These are phyloP conservation scores for Turritopsis dohrnii DNA, from an alignment of 30 jellyfish, hydroid and myxozoan genomes.

Conservation along the genomic window DNA sequence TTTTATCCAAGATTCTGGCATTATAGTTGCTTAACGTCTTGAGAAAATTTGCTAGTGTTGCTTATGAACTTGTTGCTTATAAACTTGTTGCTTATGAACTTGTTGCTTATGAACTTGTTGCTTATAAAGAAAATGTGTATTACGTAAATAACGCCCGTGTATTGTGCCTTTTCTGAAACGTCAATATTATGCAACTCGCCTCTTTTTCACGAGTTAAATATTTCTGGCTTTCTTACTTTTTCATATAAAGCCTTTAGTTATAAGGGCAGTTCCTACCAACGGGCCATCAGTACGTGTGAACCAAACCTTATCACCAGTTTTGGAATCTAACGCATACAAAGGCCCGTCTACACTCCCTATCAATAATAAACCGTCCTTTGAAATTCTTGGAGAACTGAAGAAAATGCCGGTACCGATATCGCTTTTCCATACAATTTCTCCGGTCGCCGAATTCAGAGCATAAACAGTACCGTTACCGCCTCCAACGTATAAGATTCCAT, in stretches of 20 bases:
- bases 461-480: slow-evolving; percentile 74
- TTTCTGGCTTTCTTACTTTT: background rate
- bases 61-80: no score
- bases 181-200: no score
- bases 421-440: slow-evolving; percentile 52
- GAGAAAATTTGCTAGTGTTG: no score
- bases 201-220: background rate
- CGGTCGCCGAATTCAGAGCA: slow-evolving; percentile 35
- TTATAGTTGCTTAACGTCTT: no score
- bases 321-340: slow-evolving; percentile 45
- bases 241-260: slow-evolving; percentile 37
- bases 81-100: no score
- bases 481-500: slow-evolving; percentile 54
- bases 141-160: no score
- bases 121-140: no score
- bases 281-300: slow-evolving; percentile 68
- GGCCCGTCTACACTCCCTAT: slow-evolving; percentile 87
- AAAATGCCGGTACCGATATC: slow-evolving; percentile 62
- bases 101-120: no score
- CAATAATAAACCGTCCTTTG: slow-evolving; percentile 56
- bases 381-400: slow-evolving; percentile 76
- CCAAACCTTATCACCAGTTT: slow-evolving; percentile 61
- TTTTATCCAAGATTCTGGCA: no score
- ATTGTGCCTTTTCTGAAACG: no score
- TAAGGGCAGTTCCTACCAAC: slow-evolving; percentile 70